Evolutionary conservation across 2,113 vertebrate genomes (phyloP).

Genomic region (Nannospalax galili): DNA sequence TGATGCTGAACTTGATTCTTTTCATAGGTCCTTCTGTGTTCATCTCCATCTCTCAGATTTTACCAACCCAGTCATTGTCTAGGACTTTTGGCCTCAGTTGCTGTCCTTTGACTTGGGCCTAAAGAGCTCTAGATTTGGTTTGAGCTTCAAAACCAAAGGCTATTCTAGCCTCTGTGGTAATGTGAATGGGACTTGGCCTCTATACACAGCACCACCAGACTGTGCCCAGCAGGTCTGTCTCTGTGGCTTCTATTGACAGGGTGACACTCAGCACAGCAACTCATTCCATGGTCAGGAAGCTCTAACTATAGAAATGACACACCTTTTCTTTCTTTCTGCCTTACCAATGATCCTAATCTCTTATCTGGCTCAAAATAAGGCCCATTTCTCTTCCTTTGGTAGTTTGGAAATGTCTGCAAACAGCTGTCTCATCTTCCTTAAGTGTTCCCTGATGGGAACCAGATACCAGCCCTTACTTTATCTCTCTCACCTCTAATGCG

Average conservation of each 20-base stretch:
- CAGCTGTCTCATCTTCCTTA: background rate
- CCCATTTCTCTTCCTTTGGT: background rate
- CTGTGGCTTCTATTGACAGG: background rate
- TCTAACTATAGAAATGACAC: background rate
- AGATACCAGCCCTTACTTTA: background rate
- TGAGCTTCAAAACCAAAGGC: background rate
- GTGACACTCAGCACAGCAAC: background rate
- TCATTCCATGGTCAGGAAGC: background rate
- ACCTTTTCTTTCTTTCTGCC: background rate
- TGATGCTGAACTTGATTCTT: background rate
- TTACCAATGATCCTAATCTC: background rate
- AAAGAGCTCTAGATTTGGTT: background rate
- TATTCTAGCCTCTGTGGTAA: background rate
- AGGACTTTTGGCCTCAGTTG: background rate
- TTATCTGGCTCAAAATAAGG: background rate
- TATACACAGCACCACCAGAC: background rate
- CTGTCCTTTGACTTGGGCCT: background rate
- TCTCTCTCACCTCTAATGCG: background rate
- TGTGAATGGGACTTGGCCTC: background rate
- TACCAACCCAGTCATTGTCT: background rate
- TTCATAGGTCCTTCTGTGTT: background rate
- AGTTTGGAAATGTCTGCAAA: background rate
- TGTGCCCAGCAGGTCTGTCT: background rate
- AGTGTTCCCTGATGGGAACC: background rate
- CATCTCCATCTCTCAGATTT: background rate